Evolutionary conservation across 2,888 invertebrate species (phyloP).

Genomic region (Pherbina coryleti): DNA sequence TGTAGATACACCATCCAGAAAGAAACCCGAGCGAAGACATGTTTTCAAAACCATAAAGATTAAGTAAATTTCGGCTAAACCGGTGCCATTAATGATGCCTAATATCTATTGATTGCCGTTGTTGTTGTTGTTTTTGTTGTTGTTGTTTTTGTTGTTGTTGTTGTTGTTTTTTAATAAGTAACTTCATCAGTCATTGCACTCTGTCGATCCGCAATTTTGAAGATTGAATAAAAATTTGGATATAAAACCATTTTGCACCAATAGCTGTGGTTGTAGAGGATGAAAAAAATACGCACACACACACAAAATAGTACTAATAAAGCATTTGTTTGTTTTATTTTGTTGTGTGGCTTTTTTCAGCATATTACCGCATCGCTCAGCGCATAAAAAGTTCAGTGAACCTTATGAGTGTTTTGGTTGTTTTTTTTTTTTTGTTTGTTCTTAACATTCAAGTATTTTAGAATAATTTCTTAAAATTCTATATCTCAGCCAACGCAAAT

Average conservation of each 20-base stretch:
- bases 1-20: not conserved
- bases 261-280: too few relatives aligned
- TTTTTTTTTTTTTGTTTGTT: not conserved
- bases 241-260: too few relatives aligned
- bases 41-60: not conserved
- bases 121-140: slow-evolving; percentile 19
- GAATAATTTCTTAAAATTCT: too few relatives aligned
- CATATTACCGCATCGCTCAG: slow-evolving; percentile 60
- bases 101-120: slow-evolving; percentile 21
- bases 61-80: not conserved
- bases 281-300: too few relatives aligned
- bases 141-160: slow-evolving; percentile 21
- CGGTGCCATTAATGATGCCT: too few relatives aligned
- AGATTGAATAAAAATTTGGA: not conserved
- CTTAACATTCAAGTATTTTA: too few relatives aligned
- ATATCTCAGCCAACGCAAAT: too few relatives aligned
- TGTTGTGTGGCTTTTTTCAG: not conserved
- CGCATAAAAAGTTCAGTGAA: slow-evolving; percentile 62
- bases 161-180: not conserved
- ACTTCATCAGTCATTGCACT: slow-evolving; percentile 37
- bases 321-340: too few relatives aligned
- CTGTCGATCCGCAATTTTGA: not conserved
- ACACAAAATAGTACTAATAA: not conserved
- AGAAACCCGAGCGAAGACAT: not conserved
- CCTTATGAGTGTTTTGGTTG: not conserved